phyloP scores from a whole-genome alignment of 2,797 vertebrate species.

The Mormyrops boulengeri region DNA sequence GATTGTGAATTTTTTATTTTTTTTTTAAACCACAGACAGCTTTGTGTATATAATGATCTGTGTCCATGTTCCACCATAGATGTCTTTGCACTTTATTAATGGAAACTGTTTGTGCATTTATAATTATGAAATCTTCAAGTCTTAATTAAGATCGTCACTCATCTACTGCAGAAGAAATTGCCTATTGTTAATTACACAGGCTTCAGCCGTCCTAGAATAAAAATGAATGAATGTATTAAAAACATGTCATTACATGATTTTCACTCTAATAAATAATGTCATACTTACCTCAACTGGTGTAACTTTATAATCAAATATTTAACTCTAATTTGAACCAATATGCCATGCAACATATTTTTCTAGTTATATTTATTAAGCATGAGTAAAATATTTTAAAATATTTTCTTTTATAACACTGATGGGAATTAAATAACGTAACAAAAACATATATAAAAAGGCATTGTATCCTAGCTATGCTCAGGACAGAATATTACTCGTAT shows the following conservation, averaged over 20 bases:
- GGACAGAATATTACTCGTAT: slow-evolving; percentile 62
- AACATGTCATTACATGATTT: neutral
- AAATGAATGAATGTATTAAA: neutral
- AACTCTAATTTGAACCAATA: neutral
- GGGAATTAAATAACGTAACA: slow-evolving; percentile 61
- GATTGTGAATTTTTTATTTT: neutral
- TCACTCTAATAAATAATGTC: neutral
- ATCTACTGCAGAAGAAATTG: neutral
- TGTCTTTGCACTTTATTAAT: neutral
- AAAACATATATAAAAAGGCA: slow-evolving; percentile 71
- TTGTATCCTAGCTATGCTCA: slow-evolving; percentile 76
- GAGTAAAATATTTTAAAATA: slow-evolving; percentile 71
- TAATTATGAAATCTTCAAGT: neutral
- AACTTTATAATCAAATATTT: neutral
- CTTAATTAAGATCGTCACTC: neutral
- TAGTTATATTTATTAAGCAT: slow-evolving; percentile 59
- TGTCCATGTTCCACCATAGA: neutral
- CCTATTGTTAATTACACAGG: neutral
- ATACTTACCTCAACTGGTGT: neutral
- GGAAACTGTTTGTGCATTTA: neutral
- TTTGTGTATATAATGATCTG: neutral
- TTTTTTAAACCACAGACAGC: neutral
- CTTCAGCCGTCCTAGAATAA: neutral
- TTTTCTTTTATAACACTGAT: slow-evolving; percentile 57
- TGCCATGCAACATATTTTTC: neutral